These are phyloP conservation scores for Mesembrinibis cayennensis DNA, from an alignment of 2,113 vertebrate species.

Conservation along the genomic window DNA sequence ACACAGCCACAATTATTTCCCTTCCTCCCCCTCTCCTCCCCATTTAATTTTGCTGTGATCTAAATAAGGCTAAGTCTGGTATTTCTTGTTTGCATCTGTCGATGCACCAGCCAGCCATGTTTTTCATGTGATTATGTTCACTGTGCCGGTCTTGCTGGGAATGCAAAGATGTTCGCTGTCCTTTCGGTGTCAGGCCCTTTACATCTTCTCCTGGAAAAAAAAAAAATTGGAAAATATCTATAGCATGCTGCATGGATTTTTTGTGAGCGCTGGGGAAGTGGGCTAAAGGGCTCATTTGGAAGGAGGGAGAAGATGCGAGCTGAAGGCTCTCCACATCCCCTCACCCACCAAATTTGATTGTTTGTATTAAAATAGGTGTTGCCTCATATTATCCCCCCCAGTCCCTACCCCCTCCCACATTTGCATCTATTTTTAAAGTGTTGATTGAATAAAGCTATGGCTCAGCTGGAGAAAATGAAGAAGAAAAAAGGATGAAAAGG, in stretches of 20 bases:
- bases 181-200: conserved; percentile 54
- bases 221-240: conserved; percentile 43
- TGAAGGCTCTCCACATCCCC: neutral
- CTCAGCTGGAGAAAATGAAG: conserved; percentile 78
- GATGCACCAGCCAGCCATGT: conserved; percentile 81
- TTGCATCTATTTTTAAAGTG: conserved; percentile 35
- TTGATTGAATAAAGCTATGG: conserved; percentile 62
- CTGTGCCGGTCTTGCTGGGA: conserved; percentile 68
- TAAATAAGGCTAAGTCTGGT: conserved; percentile 63
- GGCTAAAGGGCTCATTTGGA: neutral
- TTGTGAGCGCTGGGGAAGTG: neutral
- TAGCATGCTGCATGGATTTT: conserved; percentile 33
- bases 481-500: conserved; percentile 73
- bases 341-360: neutral
- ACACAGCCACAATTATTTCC: conserved; percentile 25
- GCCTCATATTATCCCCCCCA: neutral
- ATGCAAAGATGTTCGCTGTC: conserved; percentile 67
- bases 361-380: conserved; percentile 74
- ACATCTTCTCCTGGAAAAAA: conserved; percentile 39
- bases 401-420: neutral
- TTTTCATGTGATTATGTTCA: conserved; percentile 70
- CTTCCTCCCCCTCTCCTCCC: conserved; percentile 4
- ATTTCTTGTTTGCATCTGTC: conserved; percentile 76
- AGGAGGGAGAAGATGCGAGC: neutral
- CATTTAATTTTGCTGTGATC: conserved; percentile 52